Conservation (phyloP, 2,888 invertebrate genomes). For the Tanypteryx hageni region DNA sequence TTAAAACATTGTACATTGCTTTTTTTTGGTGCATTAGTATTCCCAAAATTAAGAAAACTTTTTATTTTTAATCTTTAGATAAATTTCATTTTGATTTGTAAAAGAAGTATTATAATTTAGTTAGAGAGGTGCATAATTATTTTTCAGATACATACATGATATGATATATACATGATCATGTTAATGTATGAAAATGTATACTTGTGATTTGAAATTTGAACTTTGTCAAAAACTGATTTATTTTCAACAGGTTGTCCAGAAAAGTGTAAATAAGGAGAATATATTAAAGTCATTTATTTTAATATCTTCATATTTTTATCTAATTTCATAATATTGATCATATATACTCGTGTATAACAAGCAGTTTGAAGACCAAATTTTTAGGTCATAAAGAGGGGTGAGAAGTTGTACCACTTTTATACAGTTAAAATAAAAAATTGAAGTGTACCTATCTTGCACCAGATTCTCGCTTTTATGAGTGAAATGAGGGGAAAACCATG, state of each 20-base stretch:
- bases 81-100: not conserved
- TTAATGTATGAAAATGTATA: not conserved
- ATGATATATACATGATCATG: not conserved
- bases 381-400: too few relatives aligned
- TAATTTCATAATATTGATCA: not conserved
- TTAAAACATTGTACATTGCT: not conserved
- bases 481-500: too few relatives aligned
- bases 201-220: not conserved
- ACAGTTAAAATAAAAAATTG: too few relatives aligned
- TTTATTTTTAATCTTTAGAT: not conserved
- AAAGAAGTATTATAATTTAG: not conserved
- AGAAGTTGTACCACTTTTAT: too few relatives aligned
- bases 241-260: not conserved
- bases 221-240: not conserved
- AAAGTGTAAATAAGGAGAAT: not conserved
- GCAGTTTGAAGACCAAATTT: too few relatives aligned
- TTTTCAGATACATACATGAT: not conserved
- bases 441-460: too few relatives aligned
- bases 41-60: not conserved
- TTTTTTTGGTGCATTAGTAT: not conserved
- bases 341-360: too few relatives aligned
- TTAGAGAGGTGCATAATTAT: not conserved
- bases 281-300: constrained; percentile 1
- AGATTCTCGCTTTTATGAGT: too few relatives aligned
- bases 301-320: not conserved